phyloP scores from a whole-genome alignment of 2,113 vertebrate genomes.

The Rostratula benghalensis region DNA sequence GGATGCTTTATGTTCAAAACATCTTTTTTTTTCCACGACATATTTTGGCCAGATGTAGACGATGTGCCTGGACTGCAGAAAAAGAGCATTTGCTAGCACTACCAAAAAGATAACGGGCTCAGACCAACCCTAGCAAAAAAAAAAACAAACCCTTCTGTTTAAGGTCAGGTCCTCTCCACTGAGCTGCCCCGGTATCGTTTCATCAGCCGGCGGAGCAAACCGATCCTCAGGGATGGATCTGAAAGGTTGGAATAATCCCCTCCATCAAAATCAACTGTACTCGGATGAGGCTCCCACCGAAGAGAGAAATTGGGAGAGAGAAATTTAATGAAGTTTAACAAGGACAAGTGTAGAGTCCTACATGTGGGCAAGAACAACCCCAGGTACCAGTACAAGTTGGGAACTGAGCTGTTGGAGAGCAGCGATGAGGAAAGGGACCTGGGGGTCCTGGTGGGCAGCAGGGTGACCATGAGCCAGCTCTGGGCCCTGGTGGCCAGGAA shows the following conservation, averaged over 20 bases:
- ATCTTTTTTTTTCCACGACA: background rate
- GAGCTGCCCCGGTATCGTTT: background rate
- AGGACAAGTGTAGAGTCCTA: too few relatives aligned
- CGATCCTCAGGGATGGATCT: background rate
- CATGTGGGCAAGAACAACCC: too few relatives aligned
- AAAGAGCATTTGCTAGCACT: background rate
- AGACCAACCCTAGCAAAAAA: background rate
- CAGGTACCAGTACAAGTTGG: too few relatives aligned
- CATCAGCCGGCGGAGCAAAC: background rate
- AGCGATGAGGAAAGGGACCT: too few relatives aligned
- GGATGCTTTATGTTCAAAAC: background rate
- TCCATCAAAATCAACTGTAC: background rate
- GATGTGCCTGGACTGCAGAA: constrained; percentile 4
- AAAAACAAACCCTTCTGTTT: background rate
- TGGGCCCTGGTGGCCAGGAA: too few relatives aligned
- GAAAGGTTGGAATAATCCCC: constrained; percentile 44
- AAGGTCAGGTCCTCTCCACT: background rate
- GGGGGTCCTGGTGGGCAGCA: too few relatives aligned
- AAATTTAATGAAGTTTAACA: too few relatives aligned
- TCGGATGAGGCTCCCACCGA: background rate
- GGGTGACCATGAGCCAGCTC: too few relatives aligned
- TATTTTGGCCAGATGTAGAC: constrained; percentile 2
- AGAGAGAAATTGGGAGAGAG: too few relatives aligned
- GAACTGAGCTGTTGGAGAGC: too few relatives aligned
- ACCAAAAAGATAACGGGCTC: background rate